phyloP scores from a whole-genome alignment of 2,797 vertebrate species.

The Lophotriccus pileatus region DNA sequence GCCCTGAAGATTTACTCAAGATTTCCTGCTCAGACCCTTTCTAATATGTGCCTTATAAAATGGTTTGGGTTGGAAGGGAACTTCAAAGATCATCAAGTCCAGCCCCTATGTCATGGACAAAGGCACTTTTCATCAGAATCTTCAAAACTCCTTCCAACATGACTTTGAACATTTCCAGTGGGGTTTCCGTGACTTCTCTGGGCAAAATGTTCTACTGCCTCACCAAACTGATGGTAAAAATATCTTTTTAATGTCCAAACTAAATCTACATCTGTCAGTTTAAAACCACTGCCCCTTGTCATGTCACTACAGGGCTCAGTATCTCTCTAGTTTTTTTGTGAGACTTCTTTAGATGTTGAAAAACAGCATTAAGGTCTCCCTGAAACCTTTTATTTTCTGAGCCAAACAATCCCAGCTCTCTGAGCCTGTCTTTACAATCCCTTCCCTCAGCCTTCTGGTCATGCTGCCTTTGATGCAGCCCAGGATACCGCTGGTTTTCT shows the following conservation, averaged over 20 bases:
- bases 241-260: neutral
- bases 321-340: neutral
- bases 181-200: neutral
- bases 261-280: neutral
- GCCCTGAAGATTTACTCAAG: neutral
- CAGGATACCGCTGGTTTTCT: neutral
- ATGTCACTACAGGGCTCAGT: neutral
- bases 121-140: neutral
- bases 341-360: neutral
- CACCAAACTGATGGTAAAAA: neutral
- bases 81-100: neutral
- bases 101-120: neutral
- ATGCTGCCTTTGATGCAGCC: accelerated
- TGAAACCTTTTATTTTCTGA: neutral
- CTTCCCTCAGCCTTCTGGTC: neutral
- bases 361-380: neutral
- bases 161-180: neutral
- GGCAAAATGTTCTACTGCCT: neutral
- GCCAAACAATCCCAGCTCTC: neutral
- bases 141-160: neutral
- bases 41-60: neutral
- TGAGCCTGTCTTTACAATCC: neutral
- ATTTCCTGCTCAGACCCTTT: neutral
- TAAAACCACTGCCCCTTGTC: neutral
- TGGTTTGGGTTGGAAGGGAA: neutral